Base-by-base conservation (phyloP, 2,888 invertebrate species). In the Drosophila ustulata region DNA sequence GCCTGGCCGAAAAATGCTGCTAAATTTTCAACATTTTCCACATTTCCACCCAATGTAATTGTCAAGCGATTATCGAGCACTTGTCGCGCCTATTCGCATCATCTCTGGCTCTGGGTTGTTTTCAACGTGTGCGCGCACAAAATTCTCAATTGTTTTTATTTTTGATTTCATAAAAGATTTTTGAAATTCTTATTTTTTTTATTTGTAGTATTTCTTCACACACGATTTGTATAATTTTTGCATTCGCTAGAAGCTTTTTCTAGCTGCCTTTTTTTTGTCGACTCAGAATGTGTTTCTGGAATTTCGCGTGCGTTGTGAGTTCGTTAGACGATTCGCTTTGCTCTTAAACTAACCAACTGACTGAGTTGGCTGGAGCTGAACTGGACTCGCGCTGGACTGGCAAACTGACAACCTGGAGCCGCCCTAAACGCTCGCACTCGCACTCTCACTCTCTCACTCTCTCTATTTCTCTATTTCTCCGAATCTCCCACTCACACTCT, bases 351-450 rank as follows among this genome's bases (percentile, higher is more conserved):
- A 78, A 75, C 75, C 66, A 75, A 78, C 78, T 75, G 68, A 78
- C 59, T 77, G 52, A 71, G 67, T 70, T 79, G 65, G 78, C 72
- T 76, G 74, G 66, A 76, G 72, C 71, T 66, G 26, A 61, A 66
- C 71, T 76, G 78, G 56, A 73, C 78, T 55, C 25, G 49, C 66
- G 66, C 65, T 75, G 80, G 64, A 70, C 79, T 72, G 56, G 37
- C 37, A 37, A 23, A 50, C 55, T 55, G 51, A 45, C 63, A 63
- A 71, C 68, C 70, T 57, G 82, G 82, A 82, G 82, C 80, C 82
- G 80, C 80, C 82, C 80, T 73, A 73, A 64, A 78, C 62, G 55
- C 41, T 43, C 41, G n/a, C 26, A 23, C 41, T n/a, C 55, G 6
- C 43, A 30, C 66, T n/a, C 55, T 11, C 13, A 30, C 49, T 28